These are phyloP conservation scores for Paramisgurnus dabryanus DNA, from an alignment of 2,113 vertebrate species.

Conservation along the genomic window DNA sequence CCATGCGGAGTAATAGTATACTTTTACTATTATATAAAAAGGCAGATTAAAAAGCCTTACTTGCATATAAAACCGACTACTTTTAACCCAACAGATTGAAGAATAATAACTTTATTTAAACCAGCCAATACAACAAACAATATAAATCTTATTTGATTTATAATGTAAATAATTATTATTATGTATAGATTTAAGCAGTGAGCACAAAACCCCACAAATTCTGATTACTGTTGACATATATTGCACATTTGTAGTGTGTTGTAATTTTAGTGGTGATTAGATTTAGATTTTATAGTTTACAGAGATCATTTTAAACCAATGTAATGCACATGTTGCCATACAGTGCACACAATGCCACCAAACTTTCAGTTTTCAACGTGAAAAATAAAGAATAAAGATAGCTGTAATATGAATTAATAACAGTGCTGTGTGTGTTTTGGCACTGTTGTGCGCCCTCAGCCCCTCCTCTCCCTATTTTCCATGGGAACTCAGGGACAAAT, in stretches of 20 bases:
- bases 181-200: neutral
- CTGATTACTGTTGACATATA: neutral
- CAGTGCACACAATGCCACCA: neutral
- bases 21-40: too few relatives aligned
- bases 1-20: neutral
- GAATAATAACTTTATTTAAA: neutral
- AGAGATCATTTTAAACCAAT: neutral
- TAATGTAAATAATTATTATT: neutral
- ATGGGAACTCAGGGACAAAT: slow-evolving; percentile 20
- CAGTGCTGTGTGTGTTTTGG: slow-evolving; percentile 3
- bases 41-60: neutral
- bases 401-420: neutral
- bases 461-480: slow-evolving; percentile 31
- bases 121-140: neutral
- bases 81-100: neutral
- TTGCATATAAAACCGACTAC: neutral
- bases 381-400: neutral
- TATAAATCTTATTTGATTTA: neutral
- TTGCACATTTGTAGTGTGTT: neutral
- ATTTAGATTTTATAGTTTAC: neutral
- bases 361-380: neutral
- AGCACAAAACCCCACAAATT: neutral
- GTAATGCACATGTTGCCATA: neutral
- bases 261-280: neutral
- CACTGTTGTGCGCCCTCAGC: slow-evolving; percentile 2